A percentile compares a stretch with the other conserved stretches of the same genome.
phyloP scores from a whole-genome alignment of 2,888 invertebrate species.

The Hypomecis atomaria region DNA sequence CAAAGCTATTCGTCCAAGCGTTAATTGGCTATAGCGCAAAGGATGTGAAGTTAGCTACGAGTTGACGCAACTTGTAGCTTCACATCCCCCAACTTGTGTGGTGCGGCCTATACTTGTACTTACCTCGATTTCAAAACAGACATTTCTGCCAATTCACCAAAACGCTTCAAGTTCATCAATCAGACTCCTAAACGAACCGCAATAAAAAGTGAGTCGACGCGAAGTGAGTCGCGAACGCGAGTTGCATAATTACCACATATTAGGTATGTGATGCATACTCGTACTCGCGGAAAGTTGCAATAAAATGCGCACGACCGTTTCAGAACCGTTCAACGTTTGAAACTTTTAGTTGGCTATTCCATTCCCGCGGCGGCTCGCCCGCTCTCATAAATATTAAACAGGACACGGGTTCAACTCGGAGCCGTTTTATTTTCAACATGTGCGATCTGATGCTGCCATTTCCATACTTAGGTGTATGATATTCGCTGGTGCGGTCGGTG shows the following conservation, averaged over 20 bases:
- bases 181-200: neutral
- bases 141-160: no score
- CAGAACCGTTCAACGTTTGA: constrained; percentile 56
- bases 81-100: no score
- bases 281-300: constrained; percentile 56
- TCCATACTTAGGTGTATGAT: constrained; percentile 48
- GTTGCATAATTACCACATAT: constrained; percentile 36
- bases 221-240: neutral
- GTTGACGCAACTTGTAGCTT: no score
- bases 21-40: no score
- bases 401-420: constrained; percentile 54
- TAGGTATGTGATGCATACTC: constrained; percentile 47
- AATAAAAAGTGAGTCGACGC: constrained; percentile 2
- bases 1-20: no score
- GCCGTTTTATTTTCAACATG: constrained; percentile 61
- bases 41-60: no score
- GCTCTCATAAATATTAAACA: constrained; percentile 67
- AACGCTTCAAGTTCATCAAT: no score
- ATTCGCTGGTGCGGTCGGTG: constrained; percentile 39
- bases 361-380: constrained; percentile 44
- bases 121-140: no score
- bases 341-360: constrained; percentile 63
- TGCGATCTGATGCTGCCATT: constrained; percentile 52
- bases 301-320: constrained; percentile 56
- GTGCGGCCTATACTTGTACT: no score